Evolutionary conservation across 2,797 vertebrate species (phyloP).

Genomic region (Furcifer pardalis): DNA sequence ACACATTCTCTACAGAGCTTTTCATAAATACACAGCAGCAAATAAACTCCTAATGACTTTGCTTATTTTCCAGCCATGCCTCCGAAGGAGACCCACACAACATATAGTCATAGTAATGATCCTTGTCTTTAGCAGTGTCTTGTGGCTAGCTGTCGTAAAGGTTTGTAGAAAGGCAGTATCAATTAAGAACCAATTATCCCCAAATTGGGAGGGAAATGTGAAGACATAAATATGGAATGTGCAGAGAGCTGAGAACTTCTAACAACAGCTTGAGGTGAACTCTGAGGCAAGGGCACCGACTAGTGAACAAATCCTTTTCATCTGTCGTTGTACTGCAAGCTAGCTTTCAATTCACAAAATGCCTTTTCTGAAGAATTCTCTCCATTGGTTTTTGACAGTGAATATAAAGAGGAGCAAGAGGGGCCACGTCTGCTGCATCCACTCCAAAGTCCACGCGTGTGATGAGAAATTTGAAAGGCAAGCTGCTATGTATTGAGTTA

Average conservation of each 20-base stretch:
- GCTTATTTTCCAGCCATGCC: slow-evolving; percentile 72
- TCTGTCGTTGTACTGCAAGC: slow-evolving; percentile 61
- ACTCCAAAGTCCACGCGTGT: background rate
- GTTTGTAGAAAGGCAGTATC: slow-evolving; percentile 75
- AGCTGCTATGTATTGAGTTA: background rate
- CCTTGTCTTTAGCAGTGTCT: slow-evolving; percentile 76
- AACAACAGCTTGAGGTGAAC: slow-evolving; percentile 74
- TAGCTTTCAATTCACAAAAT: slow-evolving; percentile 50
- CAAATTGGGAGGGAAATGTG: slow-evolving; percentile 68
- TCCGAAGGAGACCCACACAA: slow-evolving; percentile 77
- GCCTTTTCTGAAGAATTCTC: background rate
- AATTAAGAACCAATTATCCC: slow-evolving; percentile 82
- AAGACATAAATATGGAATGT: slow-evolving; percentile 79
- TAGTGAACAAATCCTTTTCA: slow-evolving; percentile 70
- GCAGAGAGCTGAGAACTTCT: slow-evolving; percentile 68
- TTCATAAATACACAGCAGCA: slow-evolving; percentile 78
- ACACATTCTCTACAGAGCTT: slow-evolving; percentile 77
- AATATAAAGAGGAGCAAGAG: background rate
- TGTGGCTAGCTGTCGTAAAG: slow-evolving; percentile 72
- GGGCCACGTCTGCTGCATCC: too few relatives aligned
- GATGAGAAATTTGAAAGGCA: background rate
- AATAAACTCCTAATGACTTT: slow-evolving; percentile 83
- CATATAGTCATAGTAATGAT: slow-evolving; percentile 75
- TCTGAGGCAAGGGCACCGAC: slow-evolving; percentile 78
- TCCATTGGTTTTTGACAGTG: background rate